Evolutionary conservation across 2,797 vertebrate genomes (phyloP).

Genomic region (Sebastes matsubarae): DNA sequence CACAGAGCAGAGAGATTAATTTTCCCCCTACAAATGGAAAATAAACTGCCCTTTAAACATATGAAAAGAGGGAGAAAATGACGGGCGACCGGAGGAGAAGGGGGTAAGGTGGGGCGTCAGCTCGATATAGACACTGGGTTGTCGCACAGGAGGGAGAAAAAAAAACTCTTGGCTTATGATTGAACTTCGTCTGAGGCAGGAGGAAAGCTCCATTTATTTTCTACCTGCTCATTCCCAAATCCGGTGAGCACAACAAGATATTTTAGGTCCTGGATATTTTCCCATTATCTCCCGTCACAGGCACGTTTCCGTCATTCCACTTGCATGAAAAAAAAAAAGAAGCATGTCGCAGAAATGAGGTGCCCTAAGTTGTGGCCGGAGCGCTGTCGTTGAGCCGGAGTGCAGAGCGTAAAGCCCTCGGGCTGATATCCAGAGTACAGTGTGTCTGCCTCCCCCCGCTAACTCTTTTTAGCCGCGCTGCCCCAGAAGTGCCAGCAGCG

Average conservation of each 20-base stretch:
- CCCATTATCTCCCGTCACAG: constrained; percentile 19
- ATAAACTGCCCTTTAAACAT: constrained; percentile 79
- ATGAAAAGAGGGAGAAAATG: constrained; percentile 67
- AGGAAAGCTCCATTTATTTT: constrained; percentile 85
- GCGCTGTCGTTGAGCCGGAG: constrained; percentile 60
- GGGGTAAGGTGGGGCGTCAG: constrained; percentile 53
- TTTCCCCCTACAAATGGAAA: constrained; percentile 73
- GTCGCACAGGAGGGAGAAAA: constrained; percentile 51
- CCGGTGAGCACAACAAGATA: constrained; percentile 34
- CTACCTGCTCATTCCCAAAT: constrained; percentile 51
- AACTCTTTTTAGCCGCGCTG: constrained; percentile 83
- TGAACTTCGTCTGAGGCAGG: constrained; percentile 71
- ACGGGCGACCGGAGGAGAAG: constrained; percentile 50
- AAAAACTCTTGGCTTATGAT: constrained; percentile 74
- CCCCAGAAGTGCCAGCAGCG: constrained; percentile 75
- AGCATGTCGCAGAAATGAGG: constrained; percentile 58
- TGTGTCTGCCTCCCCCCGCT: constrained; percentile 62
- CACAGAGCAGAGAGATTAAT: constrained; percentile 66
- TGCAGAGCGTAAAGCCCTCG: constrained; percentile 68
- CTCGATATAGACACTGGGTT: constrained; percentile 72
- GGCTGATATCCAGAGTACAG: constrained; percentile 78
- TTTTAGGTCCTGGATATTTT: constrained; percentile 27
- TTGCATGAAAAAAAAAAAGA: constrained; percentile 46
- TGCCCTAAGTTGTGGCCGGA: constrained; percentile 21
- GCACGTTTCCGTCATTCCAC: constrained; percentile 41